These are phyloP conservation scores for Micromesistius poutassou DNA, from an alignment of 2,797 vertebrate species.

Conservation along the genomic window DNA sequence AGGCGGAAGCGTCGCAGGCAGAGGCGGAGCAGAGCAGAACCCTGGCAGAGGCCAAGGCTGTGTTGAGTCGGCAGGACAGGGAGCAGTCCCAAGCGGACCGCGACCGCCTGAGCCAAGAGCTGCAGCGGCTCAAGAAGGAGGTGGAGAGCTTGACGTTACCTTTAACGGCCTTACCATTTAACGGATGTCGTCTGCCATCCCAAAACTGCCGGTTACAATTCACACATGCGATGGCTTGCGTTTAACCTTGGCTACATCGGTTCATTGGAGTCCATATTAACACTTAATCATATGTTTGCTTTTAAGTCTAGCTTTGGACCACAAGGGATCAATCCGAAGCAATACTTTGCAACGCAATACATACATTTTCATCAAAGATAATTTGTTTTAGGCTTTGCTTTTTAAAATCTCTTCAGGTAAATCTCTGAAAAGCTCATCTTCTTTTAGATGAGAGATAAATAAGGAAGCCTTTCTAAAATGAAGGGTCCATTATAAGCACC, in stretches of 20 bases:
- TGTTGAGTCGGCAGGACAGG: conserved; percentile 54
- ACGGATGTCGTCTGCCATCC: neutral
- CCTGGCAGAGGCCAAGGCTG: conserved; percentile 58
- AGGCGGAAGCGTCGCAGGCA: conserved; percentile 44
- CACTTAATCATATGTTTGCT: neutral
- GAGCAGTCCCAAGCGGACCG: conserved; percentile 56
- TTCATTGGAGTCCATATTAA: neutral
- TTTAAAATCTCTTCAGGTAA: neutral
- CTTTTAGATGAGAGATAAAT: neutral
- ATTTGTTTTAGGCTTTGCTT: neutral
- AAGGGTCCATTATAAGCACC: neutral
- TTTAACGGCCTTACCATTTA: no score
- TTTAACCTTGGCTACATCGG: no score
- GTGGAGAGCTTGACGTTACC: conserved; percentile 36
- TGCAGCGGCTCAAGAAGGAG: conserved; percentile 65
- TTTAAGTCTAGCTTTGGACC: no score
- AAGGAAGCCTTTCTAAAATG: neutral
- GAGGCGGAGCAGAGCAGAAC: conserved; percentile 64
- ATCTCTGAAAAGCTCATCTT: neutral
- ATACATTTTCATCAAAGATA: neutral
- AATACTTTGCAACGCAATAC: no score
- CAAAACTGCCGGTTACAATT: neutral
- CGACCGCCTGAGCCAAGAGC: conserved; percentile 56
- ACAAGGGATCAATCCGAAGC: no score
- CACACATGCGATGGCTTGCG: neutral